Evolutionary conservation across 2,113 vertebrate genomes (phyloP), one percentile per base, ranked within the genome.

Genomic region (Thinocorus orbignyianus): DNA sequence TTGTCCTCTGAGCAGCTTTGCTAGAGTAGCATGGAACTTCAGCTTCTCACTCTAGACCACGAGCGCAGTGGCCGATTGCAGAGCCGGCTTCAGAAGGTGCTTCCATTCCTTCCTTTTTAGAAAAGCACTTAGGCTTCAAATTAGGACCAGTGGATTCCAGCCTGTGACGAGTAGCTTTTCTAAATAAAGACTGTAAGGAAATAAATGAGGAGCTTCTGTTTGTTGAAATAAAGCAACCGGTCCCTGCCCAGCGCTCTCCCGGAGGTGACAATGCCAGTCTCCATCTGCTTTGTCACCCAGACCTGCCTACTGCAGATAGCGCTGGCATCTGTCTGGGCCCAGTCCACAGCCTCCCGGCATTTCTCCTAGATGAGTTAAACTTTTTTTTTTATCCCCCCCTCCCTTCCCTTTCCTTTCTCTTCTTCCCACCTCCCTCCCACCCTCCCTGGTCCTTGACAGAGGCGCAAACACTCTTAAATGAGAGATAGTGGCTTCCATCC

Each of bases 401-500:
- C 91, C 95, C 51, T 80, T 92, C 94, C 42, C 94, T 80, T 84
- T 96, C 87, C 92, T 96, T 96, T 96, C 95, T 94, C 95, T 76
- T 94, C 96, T 96, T 94, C 82, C 96, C 94, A 85, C 91, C 96
- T 95, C 96, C 96, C 90, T 70, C 88, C 95, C 98, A 95, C 92
- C 96, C 96, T 91, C 90, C 52, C 86, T 23, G 60, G 95, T 97
- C 96, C 97, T 79, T 93, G 96, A 98, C 93, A 97, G 98, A 98
- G 98, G 96, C 96, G 95, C 96, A 97, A 98, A 98, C 98, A 98
- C 98, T 98, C 98, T 93, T 98, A 98, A 98, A 98, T 87, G 97
- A 98, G 98, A 99, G 99, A 99, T 99, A 99, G 99, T 99, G 99
- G 99, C 98, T 98, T 95, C 97, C 97, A 97, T 99, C 98, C 98